Percentiles rank a stretch among this genome's conserved stretches.
These are phyloP conservation scores for Brevipalpus yothersi DNA, from an alignment of 1,140 invertebrate genomes.

Conservation along the genomic window DNA sequence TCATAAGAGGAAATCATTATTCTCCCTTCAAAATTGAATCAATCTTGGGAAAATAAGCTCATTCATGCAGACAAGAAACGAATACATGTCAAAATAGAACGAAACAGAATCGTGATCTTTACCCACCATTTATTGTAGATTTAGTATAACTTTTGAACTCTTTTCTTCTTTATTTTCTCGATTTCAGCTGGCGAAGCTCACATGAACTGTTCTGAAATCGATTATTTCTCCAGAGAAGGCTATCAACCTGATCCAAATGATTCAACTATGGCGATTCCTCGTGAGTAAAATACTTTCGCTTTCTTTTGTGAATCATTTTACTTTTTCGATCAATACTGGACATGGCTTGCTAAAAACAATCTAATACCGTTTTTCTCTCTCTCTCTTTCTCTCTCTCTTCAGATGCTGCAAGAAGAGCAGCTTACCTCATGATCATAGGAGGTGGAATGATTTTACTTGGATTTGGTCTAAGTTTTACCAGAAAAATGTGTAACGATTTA, in stretches of 20 bases:
- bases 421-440: constrained; percentile 34
- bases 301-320: not conserved
- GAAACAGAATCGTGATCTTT: not conserved
- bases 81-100: too few relatives aligned
- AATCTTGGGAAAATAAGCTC: too few relatives aligned
- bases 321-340: not conserved
- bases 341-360: not conserved
- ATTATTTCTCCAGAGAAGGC: constrained; percentile 56
- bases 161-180: constrained; percentile 2
- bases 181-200: constrained; percentile 17
- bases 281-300: constrained; percentile 29
- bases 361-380: not conserved
- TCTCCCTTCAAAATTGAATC: too few relatives aligned
- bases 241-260: constrained; percentile 60
- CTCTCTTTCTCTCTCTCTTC: constrained; percentile 17
- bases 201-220: constrained; percentile 42
- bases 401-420: constrained; percentile 42
- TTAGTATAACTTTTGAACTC: not conserved
- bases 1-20: too few relatives aligned
- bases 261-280: constrained; percentile 63
- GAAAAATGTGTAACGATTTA: constrained; percentile 28
- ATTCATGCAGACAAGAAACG: too few relatives aligned
- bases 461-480: constrained; percentile 33
- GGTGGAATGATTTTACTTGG: constrained; percentile 32
- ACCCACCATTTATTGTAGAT: not conserved